Base-by-base conservation (phyloP, 2,888 invertebrate genomes). In the Dicycla oo region DNA sequence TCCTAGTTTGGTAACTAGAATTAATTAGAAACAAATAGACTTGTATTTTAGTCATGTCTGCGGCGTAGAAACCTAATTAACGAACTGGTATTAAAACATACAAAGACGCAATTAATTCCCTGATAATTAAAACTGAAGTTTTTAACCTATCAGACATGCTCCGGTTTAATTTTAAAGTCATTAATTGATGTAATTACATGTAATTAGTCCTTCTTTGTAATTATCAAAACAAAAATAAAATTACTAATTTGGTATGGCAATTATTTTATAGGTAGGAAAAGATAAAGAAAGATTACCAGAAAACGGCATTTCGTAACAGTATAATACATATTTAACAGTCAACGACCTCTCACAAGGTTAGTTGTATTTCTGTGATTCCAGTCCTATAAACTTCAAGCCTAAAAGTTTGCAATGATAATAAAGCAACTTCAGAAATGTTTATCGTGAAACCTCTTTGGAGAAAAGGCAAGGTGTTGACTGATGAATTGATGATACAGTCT, bases 11-110 rank as follows among this genome's bases (percentile, higher is more conserved):
- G 8, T 49, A 76, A 70, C 40, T 15, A 38, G 30, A 63, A 30
- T 34, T 49, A 72, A 69, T 74, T 72, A 54, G 1, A 58, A 51
- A 20, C 54, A 63, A 60, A 53, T 30, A 62, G 13, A 6, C 18
- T 77, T 23, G 23, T 76, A 64, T 34, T 56, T 51, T 23, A 66
- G 57, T 51, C 26, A 45, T 11, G n/a, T 49, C 20, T 47, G 40
- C 58, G 53, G 67, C 51, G 49, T 72, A 75, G 62, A 64, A 69
- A 72, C 40, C 64, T 45, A 79, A 78, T 82, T 78, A 73, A 68
- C 43, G 5, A 72, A 69, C 54, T 57, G 58, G 49, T 57, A 53
- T 49, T 61, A 54, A 47, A 67, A 69, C 26, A 20, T 58, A 64
- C 26, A 69, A 70, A 69, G 61, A 57, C 57, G 66, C 40, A 61